Evolutionary conservation across 2,888 invertebrate genomes (phyloP).

Genomic region (Branchinecta sandiegonensis): DNA sequence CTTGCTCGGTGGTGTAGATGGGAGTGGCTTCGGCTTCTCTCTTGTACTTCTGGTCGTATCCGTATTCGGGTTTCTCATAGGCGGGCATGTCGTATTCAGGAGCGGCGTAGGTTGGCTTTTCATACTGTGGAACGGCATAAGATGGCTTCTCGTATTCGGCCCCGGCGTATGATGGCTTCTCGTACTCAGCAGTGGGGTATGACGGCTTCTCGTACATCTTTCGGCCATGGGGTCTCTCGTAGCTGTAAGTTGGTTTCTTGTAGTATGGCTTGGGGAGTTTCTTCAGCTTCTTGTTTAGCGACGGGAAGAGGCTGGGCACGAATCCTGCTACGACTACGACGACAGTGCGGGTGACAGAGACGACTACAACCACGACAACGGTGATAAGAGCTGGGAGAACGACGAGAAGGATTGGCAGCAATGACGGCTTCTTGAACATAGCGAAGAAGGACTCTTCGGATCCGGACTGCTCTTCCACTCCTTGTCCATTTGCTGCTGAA

Average conservation of each 20-base stretch:
- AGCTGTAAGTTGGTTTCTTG: neutral
- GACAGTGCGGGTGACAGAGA: neutral
- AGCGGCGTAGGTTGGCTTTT: no score
- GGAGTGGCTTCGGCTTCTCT: no score
- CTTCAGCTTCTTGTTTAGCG: neutral
- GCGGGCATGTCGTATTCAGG: no score
- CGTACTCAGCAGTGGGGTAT: no score
- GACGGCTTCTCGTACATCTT: no score
- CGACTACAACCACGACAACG: neutral
- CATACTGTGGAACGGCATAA: no score
- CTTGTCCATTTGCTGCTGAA: no score
- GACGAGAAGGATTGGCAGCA: neutral
- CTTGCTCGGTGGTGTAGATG: no score
- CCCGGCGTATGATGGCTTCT: no score
- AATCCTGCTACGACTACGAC: neutral
- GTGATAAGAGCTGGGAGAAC: neutral
- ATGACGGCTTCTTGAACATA: conserved; percentile 7
- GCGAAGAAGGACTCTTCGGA: neutral
- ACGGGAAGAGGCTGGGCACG: neutral
- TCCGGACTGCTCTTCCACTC: neutral
- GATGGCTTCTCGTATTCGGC: no score
- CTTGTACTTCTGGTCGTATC: no score
- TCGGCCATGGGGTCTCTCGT: neutral
- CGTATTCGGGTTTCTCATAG: no score
- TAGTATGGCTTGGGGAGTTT: conserved; percentile 1